A percentile compares a stretch with the other conserved stretches of the same genome.
These are phyloP conservation scores for Pygocentrus nattereri DNA, from an alignment of 2,797 vertebrate species.

Conservation along the genomic window DNA sequence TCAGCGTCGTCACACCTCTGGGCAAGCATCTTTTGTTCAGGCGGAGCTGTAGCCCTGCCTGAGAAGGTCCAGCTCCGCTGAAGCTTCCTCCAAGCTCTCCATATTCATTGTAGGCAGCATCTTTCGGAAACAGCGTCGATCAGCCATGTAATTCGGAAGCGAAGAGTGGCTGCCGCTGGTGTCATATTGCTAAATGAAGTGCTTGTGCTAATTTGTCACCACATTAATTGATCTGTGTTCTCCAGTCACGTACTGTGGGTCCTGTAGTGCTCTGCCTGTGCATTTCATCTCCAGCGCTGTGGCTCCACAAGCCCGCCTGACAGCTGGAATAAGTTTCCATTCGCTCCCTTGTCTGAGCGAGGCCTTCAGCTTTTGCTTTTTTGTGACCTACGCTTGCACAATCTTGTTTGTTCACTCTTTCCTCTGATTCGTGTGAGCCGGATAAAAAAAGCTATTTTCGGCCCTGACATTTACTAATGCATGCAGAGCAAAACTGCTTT, in stretches of 20 bases:
- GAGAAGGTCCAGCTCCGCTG: conserved; percentile 31
- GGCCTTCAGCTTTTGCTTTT: conserved; percentile 36
- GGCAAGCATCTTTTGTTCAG: background rate
- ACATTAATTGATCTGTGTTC: conserved; percentile 68
- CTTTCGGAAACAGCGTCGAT: conserved; percentile 60
- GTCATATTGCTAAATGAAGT: conserved; percentile 71
- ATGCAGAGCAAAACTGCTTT: conserved; percentile 58
- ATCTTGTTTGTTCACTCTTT: conserved; percentile 51
- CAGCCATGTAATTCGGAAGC: conserved; percentile 62
- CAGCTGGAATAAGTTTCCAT: conserved; percentile 53
- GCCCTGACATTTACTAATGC: conserved; percentile 65
- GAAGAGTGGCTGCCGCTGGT: conserved; percentile 55
- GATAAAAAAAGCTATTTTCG: conserved; percentile 52
- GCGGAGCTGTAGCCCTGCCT: background rate
- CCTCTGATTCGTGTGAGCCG: conserved; percentile 36
- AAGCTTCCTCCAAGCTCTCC: conserved; percentile 45
- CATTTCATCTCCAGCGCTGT: conserved; percentile 50
- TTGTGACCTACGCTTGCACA: conserved; percentile 43
- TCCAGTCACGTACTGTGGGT: conserved; percentile 56
- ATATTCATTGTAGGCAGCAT: conserved; percentile 60
- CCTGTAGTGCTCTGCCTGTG: conserved; percentile 53
- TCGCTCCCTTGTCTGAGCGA: conserved; percentile 38
- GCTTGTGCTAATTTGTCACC: conserved; percentile 68
- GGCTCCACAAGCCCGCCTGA: conserved; percentile 43
- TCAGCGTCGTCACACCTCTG: conserved; percentile 3